Evolutionary conservation across 2,113 vertebrate species (phyloP).

Genomic region (Cacatua alba): DNA sequence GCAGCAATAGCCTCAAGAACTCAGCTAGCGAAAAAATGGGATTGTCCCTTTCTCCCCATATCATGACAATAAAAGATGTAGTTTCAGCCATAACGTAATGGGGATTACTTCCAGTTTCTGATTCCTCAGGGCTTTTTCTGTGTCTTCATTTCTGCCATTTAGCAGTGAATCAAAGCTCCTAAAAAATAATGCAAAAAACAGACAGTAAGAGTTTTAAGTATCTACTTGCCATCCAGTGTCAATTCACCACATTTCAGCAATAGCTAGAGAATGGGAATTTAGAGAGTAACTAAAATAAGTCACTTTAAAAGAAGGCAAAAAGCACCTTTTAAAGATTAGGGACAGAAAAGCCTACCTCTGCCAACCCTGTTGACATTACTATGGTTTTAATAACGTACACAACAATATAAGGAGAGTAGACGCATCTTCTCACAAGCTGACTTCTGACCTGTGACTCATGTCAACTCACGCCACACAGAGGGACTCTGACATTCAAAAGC

Average conservation of each 20-base stretch:
- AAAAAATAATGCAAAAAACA: background rate
- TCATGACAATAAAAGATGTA: background rate
- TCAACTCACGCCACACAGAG: background rate
- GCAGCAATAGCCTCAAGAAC: background rate
- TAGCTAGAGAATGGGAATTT: background rate
- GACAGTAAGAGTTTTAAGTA: background rate
- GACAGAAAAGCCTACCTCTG: background rate
- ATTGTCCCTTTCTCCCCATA: background rate
- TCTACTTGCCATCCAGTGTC: background rate
- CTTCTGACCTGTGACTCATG: background rate
- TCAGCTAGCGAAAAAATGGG: rapidly evolving
- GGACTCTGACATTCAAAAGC: background rate
- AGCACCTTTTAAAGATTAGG: background rate
- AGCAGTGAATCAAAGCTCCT: background rate
- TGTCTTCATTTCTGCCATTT: background rate
- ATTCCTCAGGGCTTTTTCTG: background rate
- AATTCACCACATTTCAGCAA: background rate
- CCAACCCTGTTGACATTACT: background rate
- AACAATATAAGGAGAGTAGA: background rate
- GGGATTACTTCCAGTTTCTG: background rate
- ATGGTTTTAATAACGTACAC: background rate
- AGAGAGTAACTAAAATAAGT: background rate
- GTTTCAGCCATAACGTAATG: background rate
- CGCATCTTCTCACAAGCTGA: background rate
- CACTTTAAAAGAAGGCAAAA: background rate